These are phyloP conservation scores for Drosophila rubida DNA, from an alignment of 2,888 invertebrate genomes.

Conservation along the genomic window DNA sequence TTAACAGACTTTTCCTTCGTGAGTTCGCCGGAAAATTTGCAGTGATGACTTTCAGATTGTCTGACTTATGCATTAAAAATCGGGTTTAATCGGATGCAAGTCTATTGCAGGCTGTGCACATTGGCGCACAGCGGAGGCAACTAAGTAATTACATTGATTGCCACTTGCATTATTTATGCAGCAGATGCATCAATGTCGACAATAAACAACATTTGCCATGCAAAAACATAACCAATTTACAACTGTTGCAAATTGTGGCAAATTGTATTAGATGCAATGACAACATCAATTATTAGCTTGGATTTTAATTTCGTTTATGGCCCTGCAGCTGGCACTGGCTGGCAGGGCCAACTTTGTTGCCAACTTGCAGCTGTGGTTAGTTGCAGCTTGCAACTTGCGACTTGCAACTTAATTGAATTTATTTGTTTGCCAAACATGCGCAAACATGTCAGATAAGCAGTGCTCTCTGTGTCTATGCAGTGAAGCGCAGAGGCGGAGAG, in stretches of 20 bases:
- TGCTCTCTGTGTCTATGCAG: constrained; percentile 19
- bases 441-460: constrained; percentile 31
- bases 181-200: constrained; percentile 11
- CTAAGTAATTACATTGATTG: constrained; percentile 38
- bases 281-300: constrained; percentile 50
- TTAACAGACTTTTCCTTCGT: too few relatives aligned
- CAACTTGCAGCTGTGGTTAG: constrained; percentile 9
- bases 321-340: constrained; percentile 10
- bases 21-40: too few relatives aligned
- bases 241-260: constrained; percentile 10
- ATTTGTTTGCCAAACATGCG: constrained; percentile 44
- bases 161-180: constrained; percentile 11
- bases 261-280: constrained; percentile 26
- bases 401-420: constrained; percentile 61
- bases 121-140: background rate
- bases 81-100: too few relatives aligned
- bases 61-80: too few relatives aligned
- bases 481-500: constrained; percentile 19
- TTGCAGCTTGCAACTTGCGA: constrained; percentile 10
- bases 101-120: too few relatives aligned
- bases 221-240: constrained; percentile 3
- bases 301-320: constrained; percentile 33
- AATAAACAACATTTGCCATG: background rate
- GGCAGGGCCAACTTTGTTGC: constrained; percentile 4
- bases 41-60: too few relatives aligned